Evolutionary conservation across 2,113 vertebrate genomes (phyloP).

Genomic region (Gambusia holbrooki): DNA sequence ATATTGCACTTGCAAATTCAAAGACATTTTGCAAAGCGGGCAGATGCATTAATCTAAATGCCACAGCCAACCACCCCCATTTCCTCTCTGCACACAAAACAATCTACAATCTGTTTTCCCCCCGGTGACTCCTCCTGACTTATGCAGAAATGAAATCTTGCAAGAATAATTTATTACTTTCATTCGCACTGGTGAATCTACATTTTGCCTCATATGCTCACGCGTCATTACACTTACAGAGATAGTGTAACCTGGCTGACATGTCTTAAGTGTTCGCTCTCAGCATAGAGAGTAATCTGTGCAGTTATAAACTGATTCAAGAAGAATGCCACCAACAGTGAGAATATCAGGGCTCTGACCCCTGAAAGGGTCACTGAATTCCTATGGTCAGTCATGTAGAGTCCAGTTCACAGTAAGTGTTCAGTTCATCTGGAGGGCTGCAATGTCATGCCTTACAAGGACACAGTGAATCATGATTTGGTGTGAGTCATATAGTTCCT

Average conservation of each 20-base stretch:
- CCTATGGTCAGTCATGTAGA: slow-evolving; percentile 1
- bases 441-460: slow-evolving; percentile 60
- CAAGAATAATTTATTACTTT: slow-evolving; percentile 76
- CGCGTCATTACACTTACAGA: slow-evolving; percentile 47
- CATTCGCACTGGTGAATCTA: slow-evolving; percentile 38
- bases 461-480: slow-evolving; percentile 47
- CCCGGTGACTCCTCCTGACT: slow-evolving; percentile 66
- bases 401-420: slow-evolving; percentile 9
- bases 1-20: slow-evolving; percentile 61
- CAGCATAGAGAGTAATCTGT: slow-evolving; percentile 25
- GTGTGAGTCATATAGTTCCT: slow-evolving; percentile 16
- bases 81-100: slow-evolving; percentile 63
- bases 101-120: slow-evolving; percentile 74
- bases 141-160: slow-evolving; percentile 68
- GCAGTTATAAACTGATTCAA: slow-evolving; percentile 23
- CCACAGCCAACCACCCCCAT: slow-evolving; percentile 55
- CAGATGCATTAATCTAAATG: slow-evolving; percentile 71
- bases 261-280: slow-evolving; percentile 22
- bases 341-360: slow-evolving; percentile 21
- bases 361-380: slow-evolving; percentile 57
- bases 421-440: slow-evolving; percentile 21
- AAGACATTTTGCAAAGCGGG: slow-evolving; percentile 64
- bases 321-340: slow-evolving; percentile 6
- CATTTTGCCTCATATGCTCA: slow-evolving; percentile 38
- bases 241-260: slow-evolving; percentile 50